phyloP scores from a whole-genome alignment of 2,797 vertebrate genomes.

The Hirundo rustica region DNA sequence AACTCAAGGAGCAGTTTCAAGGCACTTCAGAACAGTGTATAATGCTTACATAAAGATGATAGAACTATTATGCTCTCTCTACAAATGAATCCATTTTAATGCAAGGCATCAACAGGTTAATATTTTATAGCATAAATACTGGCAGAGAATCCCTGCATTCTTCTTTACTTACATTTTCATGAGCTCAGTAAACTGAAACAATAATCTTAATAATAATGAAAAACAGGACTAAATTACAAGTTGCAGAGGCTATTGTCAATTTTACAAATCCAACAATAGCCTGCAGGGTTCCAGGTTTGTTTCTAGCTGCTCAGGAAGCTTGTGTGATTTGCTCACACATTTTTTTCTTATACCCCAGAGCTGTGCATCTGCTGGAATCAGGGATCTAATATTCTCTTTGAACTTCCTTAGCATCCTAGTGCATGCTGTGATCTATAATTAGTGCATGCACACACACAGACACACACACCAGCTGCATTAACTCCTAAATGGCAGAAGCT shows the following conservation, averaged over 20 bases:
- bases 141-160: not conserved
- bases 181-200: conserved; percentile 55
- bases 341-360: conserved; percentile 67
- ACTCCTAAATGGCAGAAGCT: conserved; percentile 53
- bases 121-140: conserved; percentile 30
- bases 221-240: conserved; percentile 61
- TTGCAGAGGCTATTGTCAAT: conserved; percentile 65
- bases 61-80: not conserved
- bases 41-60: not conserved
- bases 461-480: conserved; percentile 36
- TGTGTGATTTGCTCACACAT: conserved; percentile 69
- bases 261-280: conserved; percentile 68
- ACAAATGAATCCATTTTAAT: conserved; percentile 40
- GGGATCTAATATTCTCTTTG: conserved; percentile 74
- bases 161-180: conserved; percentile 43
- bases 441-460: conserved; percentile 22
- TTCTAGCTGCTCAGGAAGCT: conserved; percentile 69
- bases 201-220: conserved; percentile 48
- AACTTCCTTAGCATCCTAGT: conserved; percentile 64
- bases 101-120: conserved; percentile 40
- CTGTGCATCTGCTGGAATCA: conserved; percentile 65
- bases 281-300: conserved; percentile 69
- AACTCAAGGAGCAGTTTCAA: conserved; percentile 29
- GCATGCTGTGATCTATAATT: conserved; percentile 73
- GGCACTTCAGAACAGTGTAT: not conserved